Evolutionary conservation across 2,797 vertebrate genomes (phyloP).

Genomic region (Melanotaenia nigrans): DNA sequence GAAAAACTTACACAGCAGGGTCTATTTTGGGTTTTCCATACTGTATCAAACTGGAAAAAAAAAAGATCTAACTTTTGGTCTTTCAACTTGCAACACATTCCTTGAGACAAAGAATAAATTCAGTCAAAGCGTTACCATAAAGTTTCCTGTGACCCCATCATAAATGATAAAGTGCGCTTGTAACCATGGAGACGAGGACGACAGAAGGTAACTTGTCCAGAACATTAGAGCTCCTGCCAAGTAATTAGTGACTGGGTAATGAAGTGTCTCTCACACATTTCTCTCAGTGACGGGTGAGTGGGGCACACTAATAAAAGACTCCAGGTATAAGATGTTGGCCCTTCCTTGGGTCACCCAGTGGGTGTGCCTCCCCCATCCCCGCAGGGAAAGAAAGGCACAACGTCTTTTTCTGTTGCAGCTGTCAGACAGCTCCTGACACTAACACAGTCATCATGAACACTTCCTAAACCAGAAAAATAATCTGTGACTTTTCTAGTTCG

Average conservation of each 20-base stretch:
- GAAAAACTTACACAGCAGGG: neutral
- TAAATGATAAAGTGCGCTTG: constrained; percentile 35
- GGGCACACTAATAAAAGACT: constrained; percentile 53
- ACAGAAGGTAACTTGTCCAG: constrained; percentile 52
- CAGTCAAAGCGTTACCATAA: constrained; percentile 14
- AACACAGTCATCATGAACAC: constrained; percentile 18
- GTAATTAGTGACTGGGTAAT: constrained; percentile 73
- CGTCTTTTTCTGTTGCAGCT: constrained; percentile 52
- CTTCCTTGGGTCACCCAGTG: constrained; percentile 22
- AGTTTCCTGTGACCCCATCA: constrained; percentile 8
- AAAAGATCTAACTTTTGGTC: constrained; percentile 65
- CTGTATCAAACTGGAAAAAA: constrained; percentile 37
- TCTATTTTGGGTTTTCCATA: constrained; percentile 7
- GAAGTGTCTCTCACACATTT: constrained; percentile 65
- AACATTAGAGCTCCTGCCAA: constrained; percentile 44
- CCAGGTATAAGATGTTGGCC: constrained; percentile 50
- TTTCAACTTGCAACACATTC: constrained; percentile 34
- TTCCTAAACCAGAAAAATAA: neutral
- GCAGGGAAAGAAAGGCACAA: constrained; percentile 37
- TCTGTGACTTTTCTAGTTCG: constrained; percentile 1
- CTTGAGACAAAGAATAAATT: constrained; percentile 12
- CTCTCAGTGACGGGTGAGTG: constrained; percentile 41
- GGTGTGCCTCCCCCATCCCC: constrained; percentile 19
- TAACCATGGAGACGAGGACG: constrained; percentile 52
- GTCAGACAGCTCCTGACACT: constrained; percentile 40